These are phyloP conservation scores for Siniperca chuatsi DNA, from an alignment of 2,113 vertebrate species.

Conservation along the genomic window DNA sequence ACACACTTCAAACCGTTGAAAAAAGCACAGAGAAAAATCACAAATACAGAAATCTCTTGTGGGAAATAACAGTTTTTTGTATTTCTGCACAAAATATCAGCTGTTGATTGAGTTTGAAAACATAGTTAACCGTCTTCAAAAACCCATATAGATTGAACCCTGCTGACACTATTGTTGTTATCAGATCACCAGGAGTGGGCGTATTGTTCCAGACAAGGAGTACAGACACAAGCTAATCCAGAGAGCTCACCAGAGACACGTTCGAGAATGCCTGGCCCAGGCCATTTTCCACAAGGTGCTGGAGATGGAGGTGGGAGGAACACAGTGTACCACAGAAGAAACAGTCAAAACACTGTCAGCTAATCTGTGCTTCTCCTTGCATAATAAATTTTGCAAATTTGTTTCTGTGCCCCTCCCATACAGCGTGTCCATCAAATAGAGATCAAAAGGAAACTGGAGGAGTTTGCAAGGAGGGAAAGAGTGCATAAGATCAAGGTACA, in stretches of 20 bases:
- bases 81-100: no score
- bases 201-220: conserved; percentile 93
- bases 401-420: conserved; percentile 4
- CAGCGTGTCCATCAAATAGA: conserved; percentile 89
- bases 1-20: not conserved
- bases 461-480: conserved; percentile 81
- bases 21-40: not conserved
- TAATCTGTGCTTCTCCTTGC: conserved; percentile 9
- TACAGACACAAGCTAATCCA: conserved; percentile 87
- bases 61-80: not conserved
- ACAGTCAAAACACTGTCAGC: not conserved
- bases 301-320: conserved; percentile 89
- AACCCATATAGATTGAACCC: no score
- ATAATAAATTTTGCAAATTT: conserved; percentile 39
- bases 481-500: conserved; percentile 88
- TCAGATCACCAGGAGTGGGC: conserved; percentile 93
- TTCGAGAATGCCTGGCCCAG: conserved; percentile 88
- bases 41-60: not conserved
- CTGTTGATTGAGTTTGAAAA: no score
- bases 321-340: not conserved
- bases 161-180: not conserved
- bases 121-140: no score
- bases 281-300: conserved; percentile 92
- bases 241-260: conserved; percentile 87
- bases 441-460: conserved; percentile 86